Base-by-base conservation (phyloP, 2,113 vertebrate species). In the Miniopterus natalensis region DNA sequence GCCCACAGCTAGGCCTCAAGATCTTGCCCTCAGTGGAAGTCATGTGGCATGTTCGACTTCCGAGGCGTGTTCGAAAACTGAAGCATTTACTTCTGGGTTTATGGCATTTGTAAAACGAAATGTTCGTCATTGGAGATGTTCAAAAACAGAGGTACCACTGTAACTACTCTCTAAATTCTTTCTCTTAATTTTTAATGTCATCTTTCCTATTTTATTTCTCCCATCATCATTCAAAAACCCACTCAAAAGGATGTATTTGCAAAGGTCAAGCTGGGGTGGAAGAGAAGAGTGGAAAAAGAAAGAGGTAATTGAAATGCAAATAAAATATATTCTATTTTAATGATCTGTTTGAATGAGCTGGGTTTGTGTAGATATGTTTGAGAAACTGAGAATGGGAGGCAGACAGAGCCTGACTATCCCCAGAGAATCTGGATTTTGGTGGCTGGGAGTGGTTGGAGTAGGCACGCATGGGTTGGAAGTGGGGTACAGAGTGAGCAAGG, bases 181-280 rank as follows among this genome's bases (percentile, higher is more conserved):
- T 80, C 40, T 77, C 17, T 79, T 88, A 74, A 95, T 71, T 85
- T 95, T 93, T 81, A 84, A 66, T 88, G 40, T 63, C 47, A 53
- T 53, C 17, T 88, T 84, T 94, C 40, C 57, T 93, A 47, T 90
- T 88, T 77, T 75, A 75, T 59, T 88, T 88, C 17, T 90, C 31
- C 15, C 49, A 71, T 65, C 0, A 42, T 84, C 36, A 88, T 91
- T 95, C 73, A 94, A 75, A 88, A 70, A 27, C 40, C 10, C 5
- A 88, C 6, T 70, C 9, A 80, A 23, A 79, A 49, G 17, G 71
- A 71, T 75, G 8, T 57, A 88, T 90, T 74, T 92, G 57, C 18
- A 84, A 36, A 73, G 14, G 10, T 84, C 31, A 20, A 70, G 21
- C 57, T 92, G 27, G 65, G 3, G 40, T 59, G n/a, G 42, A 49